Percentiles rank a stretch among this genome's conserved stretches.
Evolutionary conservation across 2,888 invertebrate genomes (phyloP).

Genomic region (Trissolcus japonicus): DNA sequence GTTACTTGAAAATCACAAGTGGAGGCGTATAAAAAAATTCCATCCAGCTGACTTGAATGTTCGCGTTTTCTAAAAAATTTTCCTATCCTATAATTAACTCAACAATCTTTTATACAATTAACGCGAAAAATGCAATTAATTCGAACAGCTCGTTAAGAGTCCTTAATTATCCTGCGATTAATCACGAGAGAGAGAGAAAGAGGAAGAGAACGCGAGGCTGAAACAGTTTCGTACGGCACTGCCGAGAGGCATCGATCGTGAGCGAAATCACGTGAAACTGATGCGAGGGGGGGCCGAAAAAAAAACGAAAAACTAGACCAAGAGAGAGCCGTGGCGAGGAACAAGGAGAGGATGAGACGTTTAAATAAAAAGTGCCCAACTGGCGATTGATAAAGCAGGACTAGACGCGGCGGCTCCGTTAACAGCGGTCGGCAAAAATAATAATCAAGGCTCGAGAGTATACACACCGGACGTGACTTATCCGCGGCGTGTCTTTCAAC

Average conservation of each 20-base stretch:
- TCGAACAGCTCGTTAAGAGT: neutral
- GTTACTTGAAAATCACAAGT: too few relatives aligned
- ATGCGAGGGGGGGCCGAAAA: neutral
- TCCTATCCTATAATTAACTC: too few relatives aligned
- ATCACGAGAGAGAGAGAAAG: neutral
- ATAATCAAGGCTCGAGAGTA: slow-evolving; percentile 33
- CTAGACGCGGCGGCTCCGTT: slow-evolving; percentile 31
- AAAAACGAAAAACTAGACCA: neutral
- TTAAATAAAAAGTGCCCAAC: slow-evolving; percentile 2
- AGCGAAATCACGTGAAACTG: neutral
- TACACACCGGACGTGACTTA: slow-evolving; percentile 40
- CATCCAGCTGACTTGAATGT: too few relatives aligned
- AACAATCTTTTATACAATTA: too few relatives aligned
- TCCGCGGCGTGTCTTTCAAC: slow-evolving; percentile 41
- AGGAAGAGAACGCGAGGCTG: too few relatives aligned
- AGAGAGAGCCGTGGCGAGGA: neutral
- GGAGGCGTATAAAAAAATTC: too few relatives aligned
- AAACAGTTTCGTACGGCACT: too few relatives aligned
- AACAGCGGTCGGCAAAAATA: slow-evolving; percentile 52
- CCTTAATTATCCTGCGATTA: slow-evolving; percentile 1
- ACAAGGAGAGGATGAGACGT: neutral
- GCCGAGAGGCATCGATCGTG: neutral
- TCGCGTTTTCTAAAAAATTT: too few relatives aligned
- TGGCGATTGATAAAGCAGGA: slow-evolving; percentile 47
- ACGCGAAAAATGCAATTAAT: too few relatives aligned